These are phyloP conservation scores for Brachyhypopomus gauderio DNA, from an alignment of 2,113 vertebrate genomes.

Conservation along the genomic window DNA sequence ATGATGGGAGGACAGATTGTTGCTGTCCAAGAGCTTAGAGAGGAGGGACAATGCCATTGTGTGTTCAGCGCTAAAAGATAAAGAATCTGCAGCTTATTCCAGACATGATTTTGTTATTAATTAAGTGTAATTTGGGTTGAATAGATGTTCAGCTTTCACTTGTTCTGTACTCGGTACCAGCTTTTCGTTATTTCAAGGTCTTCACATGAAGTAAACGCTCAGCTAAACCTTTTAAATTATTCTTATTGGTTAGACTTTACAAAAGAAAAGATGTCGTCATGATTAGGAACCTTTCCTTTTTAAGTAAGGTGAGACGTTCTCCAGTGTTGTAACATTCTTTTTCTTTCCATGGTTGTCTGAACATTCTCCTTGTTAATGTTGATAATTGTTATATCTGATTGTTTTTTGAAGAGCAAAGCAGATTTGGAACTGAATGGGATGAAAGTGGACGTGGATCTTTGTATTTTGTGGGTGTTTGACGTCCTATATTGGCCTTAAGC, in stretches of 20 bases:
- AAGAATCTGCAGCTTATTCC: not conserved
- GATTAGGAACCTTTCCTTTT: not conserved
- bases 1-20: not conserved
- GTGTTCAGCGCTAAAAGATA: constrained; percentile 21
- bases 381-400: constrained; percentile 18
- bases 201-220: not conserved
- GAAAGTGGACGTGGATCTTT: constrained; percentile 1
- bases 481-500: not conserved
- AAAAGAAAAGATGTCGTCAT: not conserved
- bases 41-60: constrained; percentile 14
- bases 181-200: not conserved
- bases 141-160: constrained; percentile 6
- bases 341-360: not conserved
- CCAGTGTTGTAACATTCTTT: not conserved
- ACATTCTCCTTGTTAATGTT: constrained; percentile 17
- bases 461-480: not conserved
- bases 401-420: not conserved
- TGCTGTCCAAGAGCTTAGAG: constrained; percentile 12
- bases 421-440: not conserved
- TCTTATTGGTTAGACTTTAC: not conserved
- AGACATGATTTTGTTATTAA: not conserved
- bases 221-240: not conserved
- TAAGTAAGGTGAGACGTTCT: not conserved
- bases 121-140: not conserved
- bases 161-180: not conserved